A percentile compares a stretch with the other conserved stretches of the same genome.
Conservation (phyloP, 1,140 invertebrate genomes). For the Drosophila ambigua region DNA sequence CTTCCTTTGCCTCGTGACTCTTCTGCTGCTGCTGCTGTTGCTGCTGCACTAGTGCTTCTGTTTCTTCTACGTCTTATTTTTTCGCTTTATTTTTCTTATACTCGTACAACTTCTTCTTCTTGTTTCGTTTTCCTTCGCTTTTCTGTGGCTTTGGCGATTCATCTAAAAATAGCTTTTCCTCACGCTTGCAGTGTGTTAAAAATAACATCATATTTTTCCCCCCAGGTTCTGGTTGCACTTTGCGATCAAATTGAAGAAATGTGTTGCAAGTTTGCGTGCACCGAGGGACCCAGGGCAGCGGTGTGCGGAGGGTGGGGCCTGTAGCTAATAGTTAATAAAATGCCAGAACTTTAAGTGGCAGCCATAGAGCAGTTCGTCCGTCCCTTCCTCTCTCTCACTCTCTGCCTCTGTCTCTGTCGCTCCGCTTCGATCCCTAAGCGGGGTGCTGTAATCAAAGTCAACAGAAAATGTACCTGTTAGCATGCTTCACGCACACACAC, state of each 20-base stretch:
- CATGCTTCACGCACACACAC: constrained; percentile 29
- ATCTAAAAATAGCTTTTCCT: constrained; percentile 79
- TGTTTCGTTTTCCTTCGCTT: constrained; percentile 1
- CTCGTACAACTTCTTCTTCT: constrained; percentile 7
- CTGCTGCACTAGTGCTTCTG: constrained; percentile 2
- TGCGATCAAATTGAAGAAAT: constrained; percentile 71
- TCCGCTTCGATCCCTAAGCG: constrained; percentile 9
- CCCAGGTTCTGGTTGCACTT: constrained; percentile 55
- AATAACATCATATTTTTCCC: constrained; percentile 79
- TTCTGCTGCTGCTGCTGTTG: constrained; percentile 3
- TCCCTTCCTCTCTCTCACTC: not conserved
- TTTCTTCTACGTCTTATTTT: not conserved
- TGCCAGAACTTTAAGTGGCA: constrained; percentile 61
- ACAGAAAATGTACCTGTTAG: constrained; percentile 64
- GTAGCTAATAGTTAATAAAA: constrained; percentile 77
- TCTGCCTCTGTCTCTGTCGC: not conserved
- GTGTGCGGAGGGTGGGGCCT: constrained; percentile 15
- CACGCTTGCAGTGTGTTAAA: constrained; percentile 81
- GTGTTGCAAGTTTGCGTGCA: constrained; percentile 65
- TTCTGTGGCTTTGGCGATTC: constrained; percentile 50
- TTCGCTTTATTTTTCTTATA: not conserved
- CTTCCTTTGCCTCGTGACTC: constrained; percentile 26
- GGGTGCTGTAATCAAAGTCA: constrained; percentile 52
- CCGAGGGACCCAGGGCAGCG: not conserved
- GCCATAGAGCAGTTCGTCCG: not conserved